Evolutionary conservation across 2,888 invertebrate genomes (phyloP), one percentile per base, ranked within the genome.

Genomic region (Acronicta alni): DNA sequence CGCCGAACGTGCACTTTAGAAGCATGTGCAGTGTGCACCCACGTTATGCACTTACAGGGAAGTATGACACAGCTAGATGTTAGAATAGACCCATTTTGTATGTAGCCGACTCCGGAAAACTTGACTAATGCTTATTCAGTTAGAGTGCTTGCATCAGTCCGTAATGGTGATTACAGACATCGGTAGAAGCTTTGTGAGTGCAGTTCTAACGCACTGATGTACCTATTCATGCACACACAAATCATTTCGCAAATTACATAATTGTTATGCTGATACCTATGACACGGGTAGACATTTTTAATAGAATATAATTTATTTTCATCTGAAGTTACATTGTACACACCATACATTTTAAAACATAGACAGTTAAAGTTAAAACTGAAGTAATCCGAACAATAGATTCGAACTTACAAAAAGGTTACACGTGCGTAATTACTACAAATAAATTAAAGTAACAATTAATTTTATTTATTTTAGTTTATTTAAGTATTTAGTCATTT

Each of bases 141-240:
- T 86, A 84, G 60, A 75, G 83, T 78, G 85, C 85, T 88, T 87
- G 81, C 89, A 87, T 89, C 88, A 86, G 83, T 67, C 83, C 74
- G 82, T 85, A 83, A 86, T 84, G 83, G 85, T 89, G 90, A 91
- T 91, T 90, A 91, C 86, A 89, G 86, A 84, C 87, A 86, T 89
- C 81, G 83, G 79, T 77, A 70, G 79, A 79, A 82, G 74, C 82
- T 75, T 66, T 79, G 80, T 81, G 81, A 87, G 83, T 83, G 85
- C 86, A 80, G 79, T 77, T 79, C 75, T 77, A 74, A 79, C 67
- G 75, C 79, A 72, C 79, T 85, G 81, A 85, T 85, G 85, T 85
- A 20, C 20, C 20, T 20, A 83, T 82, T 87, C 84, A 84, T 85
- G 82, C 82, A 86, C 77, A 84, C 81, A 83, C 80, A 81, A 82